Evolutionary conservation across 2,888 invertebrate genomes (phyloP), one percentile per base, ranked within the genome.

Genomic region (Ectobius pallidus): DNA sequence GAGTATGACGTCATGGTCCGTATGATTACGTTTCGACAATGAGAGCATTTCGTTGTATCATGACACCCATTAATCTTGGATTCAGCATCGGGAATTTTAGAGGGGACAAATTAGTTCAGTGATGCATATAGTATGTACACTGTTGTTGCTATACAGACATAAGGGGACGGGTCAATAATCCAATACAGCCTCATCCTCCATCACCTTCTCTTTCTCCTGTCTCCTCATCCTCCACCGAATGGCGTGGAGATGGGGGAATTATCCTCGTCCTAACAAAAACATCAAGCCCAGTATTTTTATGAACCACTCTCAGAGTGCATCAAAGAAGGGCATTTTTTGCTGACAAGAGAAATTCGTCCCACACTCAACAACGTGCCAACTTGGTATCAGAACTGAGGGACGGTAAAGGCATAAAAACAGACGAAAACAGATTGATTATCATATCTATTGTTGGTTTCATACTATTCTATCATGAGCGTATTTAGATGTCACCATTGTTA

Each of bases 111-210:
- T 30, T 34, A 62, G 39, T 39, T 32, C 34, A 34, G 3, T 16
- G 20, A 62, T 34, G 62, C 34, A 32, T n/a, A n/a, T n/a, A n/a
- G n/a, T n/a, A n/a, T 27, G 58, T 34, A 62, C 34, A 20, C 34
- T 34, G 39, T 62, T n/a, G 20, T 32, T n/a, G n/a, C 16, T 14
- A 27, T 18, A 61, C 30, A n/a, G n/a, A n/a, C n/a, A n/a, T 20
- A n/a, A 20, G n/a, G 9, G 9, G 62, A 20, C n/a, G 32, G 61
- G 62, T 34, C 62, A 62, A 34, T 62, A 62, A 62, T 62, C 62
- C 62, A 22, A 62, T 34, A 34, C 62, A 62, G 18, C 62, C n/a
- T 20, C 18, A n/a, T n/a, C n/a, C n/a, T n/a, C 3, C n/a, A 2
- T 44, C 11, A 4, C 11, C 44, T n/a, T 9, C 9, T 44, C 44